Evolutionary conservation across 2,797 vertebrate genomes (phyloP).

Genomic region (Garrulus glandarius): DNA sequence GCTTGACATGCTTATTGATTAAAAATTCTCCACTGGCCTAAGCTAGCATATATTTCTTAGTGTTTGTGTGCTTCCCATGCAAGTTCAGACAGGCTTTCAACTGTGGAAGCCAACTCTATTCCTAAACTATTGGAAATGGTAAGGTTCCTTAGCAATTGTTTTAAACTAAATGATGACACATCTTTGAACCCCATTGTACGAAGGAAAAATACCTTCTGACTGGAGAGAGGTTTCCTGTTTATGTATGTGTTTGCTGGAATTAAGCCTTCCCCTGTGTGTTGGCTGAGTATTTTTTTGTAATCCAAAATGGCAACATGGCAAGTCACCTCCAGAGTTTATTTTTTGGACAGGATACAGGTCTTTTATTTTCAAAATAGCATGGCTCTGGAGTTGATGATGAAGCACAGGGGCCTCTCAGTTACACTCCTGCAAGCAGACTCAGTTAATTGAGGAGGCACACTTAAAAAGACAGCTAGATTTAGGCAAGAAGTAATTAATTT

Average conservation of each 20-base stretch:
- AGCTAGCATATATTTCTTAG: conserved; percentile 23
- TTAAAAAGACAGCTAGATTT: not conserved
- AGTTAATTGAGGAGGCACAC: not conserved
- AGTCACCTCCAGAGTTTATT: conserved; percentile 25
- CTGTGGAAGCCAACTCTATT: conserved; percentile 5
- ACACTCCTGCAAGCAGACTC: not conserved
- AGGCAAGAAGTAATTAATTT: conserved; percentile 42
- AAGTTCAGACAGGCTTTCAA: conserved; percentile 51
- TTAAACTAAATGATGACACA: conserved; percentile 70
- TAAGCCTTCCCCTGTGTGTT: conserved; percentile 61
- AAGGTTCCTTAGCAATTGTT: conserved; percentile 60
- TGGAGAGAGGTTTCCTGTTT: conserved; percentile 76
- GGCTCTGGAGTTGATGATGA: conserved; percentile 12
- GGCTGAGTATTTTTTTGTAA: conserved; percentile 9
- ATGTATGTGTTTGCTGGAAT: conserved; percentile 69
- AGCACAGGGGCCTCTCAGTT: conserved; percentile 13
- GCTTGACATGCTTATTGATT: conserved; percentile 68
- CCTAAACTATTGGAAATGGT: conserved; percentile 30
- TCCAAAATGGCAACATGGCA: conserved; percentile 56
- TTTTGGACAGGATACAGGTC: conserved; percentile 57
- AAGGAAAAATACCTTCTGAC: conserved; percentile 71
- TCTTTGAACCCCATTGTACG: conserved; percentile 73
- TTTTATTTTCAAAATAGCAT: conserved; percentile 59
- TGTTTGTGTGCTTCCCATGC: conserved; percentile 37
- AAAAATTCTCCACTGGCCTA: conserved; percentile 54